phyloP scores from a whole-genome alignment of 2,888 invertebrate species.

The Cotesia congregata region DNA sequence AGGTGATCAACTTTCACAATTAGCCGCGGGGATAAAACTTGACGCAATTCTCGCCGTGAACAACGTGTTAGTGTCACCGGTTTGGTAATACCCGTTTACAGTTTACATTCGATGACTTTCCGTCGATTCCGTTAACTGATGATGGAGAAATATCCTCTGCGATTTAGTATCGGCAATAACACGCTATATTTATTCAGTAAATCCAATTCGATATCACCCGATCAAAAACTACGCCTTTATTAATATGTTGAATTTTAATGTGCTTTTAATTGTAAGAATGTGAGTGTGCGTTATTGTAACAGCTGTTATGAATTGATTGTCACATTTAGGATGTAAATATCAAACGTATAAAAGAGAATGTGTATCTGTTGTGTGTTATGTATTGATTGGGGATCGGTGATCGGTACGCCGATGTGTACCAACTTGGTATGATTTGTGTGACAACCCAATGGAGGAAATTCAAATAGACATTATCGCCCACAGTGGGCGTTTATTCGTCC shows the following conservation, averaged over 20 bases:
- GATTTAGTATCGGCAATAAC: slow-evolving; percentile 3
- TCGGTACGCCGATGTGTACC: slow-evolving; percentile 11
- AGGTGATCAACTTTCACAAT: slow-evolving; percentile 44
- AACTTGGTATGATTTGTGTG: slow-evolving; percentile 32
- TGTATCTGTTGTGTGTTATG: background rate
- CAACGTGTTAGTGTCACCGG: slow-evolving; percentile 23
- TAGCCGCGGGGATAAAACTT: slow-evolving; percentile 35
- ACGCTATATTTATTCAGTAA: slow-evolving; percentile 1
- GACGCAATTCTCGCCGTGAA: slow-evolving; percentile 31
- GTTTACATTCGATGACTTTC: slow-evolving; percentile 15
- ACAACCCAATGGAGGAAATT: slow-evolving; percentile 38
- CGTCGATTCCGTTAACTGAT: slow-evolving; percentile 18
- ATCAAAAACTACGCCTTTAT: slow-evolving; percentile 16
- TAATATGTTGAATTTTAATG: background rate
- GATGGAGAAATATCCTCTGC: background rate
- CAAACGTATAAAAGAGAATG: slow-evolving; percentile 15
- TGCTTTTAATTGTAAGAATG: background rate
- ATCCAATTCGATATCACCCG: background rate
- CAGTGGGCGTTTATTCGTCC: slow-evolving; percentile 51
- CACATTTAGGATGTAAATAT: background rate
- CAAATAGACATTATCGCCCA: slow-evolving; percentile 47
- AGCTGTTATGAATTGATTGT: slow-evolving; percentile 7
- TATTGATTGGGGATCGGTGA: slow-evolving; percentile 31
- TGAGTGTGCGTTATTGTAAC: background rate
- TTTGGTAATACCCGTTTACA: slow-evolving; percentile 35